A percentile compares a stretch with the other conserved stretches of the same genome.
Conservation (phyloP, 2,113 vertebrate genomes). For the Lycaon pictus region DNA sequence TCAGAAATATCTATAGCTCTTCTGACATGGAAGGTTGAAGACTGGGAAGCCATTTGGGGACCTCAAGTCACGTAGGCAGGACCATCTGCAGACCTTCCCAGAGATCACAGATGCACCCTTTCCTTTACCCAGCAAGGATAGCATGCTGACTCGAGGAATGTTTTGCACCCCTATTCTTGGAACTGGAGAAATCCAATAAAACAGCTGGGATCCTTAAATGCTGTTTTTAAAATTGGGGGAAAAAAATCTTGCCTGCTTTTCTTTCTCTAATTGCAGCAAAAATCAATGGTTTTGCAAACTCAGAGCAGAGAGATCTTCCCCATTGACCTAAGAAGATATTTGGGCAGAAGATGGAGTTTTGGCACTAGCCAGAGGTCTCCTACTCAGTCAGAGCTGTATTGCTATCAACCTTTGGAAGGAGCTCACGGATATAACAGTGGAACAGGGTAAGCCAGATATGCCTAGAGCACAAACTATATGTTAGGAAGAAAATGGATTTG, state of each 20-base stretch:
- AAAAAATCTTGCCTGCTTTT: slow-evolving; percentile 70
- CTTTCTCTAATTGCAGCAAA: slow-evolving; percentile 77
- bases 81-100: slow-evolving; percentile 58
- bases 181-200: slow-evolving; percentile 68
- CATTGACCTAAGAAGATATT: slow-evolving; percentile 37
- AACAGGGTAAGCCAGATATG: background rate
- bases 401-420: background rate
- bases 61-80: slow-evolving; percentile 3
- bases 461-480: background rate
- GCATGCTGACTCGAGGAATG: slow-evolving; percentile 76
- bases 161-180: slow-evolving; percentile 7
- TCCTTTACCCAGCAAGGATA: slow-evolving; percentile 57
- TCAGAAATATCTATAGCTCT: background rate
- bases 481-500: background rate
- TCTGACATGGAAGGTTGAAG: background rate
- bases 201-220: slow-evolving; percentile 67
- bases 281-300: slow-evolving; percentile 81
- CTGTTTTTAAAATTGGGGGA: slow-evolving; percentile 67
- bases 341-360: slow-evolving; percentile 7
- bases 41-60: background rate
- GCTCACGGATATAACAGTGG: background rate
- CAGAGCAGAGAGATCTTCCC: slow-evolving; percentile 32
- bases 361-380: background rate
- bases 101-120: background rate
- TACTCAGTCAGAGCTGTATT: background rate